phyloP scores from a whole-genome alignment of 2,113 vertebrate species.

The Ginglymostoma cirratum region DNA sequence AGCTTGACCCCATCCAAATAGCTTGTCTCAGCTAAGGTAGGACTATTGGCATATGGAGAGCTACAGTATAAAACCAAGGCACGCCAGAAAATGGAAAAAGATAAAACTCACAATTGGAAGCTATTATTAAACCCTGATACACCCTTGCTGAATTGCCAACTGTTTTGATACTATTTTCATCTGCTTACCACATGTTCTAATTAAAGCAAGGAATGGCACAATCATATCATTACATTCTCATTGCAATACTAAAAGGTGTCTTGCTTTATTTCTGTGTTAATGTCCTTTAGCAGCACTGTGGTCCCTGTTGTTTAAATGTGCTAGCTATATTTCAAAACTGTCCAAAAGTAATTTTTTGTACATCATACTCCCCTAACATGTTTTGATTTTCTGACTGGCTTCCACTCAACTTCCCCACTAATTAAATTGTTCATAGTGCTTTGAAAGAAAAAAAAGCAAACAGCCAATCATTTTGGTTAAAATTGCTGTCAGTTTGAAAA shows the following conservation, averaged over 20 bases:
- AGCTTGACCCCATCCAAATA: not conserved
- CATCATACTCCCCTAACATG: not conserved
- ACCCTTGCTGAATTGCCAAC: not conserved
- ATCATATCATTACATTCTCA: not conserved
- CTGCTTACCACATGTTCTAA: not conserved
- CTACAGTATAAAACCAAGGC: not conserved
- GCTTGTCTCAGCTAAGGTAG: not conserved
- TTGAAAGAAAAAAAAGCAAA: not conserved
- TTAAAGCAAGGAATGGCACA: not conserved
- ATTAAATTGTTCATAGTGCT: not conserved
- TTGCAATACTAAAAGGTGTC: not conserved
- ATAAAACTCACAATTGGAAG: not conserved
- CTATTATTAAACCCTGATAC: not conserved
- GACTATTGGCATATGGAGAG: not conserved
- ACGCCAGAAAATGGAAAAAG: not conserved
- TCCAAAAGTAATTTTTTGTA: constrained; percentile 13
- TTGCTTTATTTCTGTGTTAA: not conserved
- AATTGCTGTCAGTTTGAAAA: constrained; percentile 16
- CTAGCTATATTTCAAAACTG: constrained; percentile 15
- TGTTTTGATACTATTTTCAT: not conserved
- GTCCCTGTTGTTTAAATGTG: not conserved
- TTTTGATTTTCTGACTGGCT: constrained; percentile 23
- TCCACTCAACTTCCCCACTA: constrained; percentile 19
- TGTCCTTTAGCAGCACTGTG: not conserved
- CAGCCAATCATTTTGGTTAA: not conserved